These are phyloP conservation scores for Conchocele bisecta DNA, from an alignment of 2,888 invertebrate species.

Conservation along the genomic window DNA sequence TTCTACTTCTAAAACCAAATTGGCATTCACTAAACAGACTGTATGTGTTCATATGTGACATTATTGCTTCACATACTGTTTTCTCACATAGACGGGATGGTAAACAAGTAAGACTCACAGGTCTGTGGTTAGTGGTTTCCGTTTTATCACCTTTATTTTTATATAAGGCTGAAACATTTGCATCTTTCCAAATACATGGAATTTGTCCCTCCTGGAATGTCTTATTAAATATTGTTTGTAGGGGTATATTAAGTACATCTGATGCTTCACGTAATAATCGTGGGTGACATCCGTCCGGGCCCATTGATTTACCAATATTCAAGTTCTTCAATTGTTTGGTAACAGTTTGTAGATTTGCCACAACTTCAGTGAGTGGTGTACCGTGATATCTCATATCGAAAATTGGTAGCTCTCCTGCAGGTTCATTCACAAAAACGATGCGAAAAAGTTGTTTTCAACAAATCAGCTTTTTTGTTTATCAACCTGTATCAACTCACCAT, in stretches of 20 bases:
- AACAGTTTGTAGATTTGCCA: neutral
- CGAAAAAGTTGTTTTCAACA: slow-evolving; percentile 7
- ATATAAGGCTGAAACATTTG: slow-evolving; percentile 3
- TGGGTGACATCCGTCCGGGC: slow-evolving; percentile 14
- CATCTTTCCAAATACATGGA: slow-evolving; percentile 8
- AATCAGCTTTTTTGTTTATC: slow-evolving; percentile 10
- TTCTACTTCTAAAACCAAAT: slow-evolving; percentile 13
- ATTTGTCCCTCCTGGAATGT: neutral
- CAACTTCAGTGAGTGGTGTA: neutral
- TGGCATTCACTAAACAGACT: slow-evolving; percentile 14
- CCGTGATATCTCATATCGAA: slow-evolving; percentile 13
- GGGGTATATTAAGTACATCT: neutral
- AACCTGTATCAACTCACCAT: neutral
- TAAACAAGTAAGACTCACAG: neutral
- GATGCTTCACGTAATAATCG: slow-evolving; percentile 6
- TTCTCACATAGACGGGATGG: neutral
- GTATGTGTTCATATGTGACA: slow-evolving; percentile 6
- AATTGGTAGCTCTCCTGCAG: slow-evolving; percentile 11
- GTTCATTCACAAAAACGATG: slow-evolving; percentile 11
- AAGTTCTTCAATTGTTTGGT: slow-evolving; percentile 2
- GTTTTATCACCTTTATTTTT: slow-evolving; percentile 8
- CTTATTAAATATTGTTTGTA: neutral
- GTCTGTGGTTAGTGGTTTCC: slow-evolving; percentile 3
- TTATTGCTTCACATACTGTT: neutral
- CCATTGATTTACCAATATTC: slow-evolving; percentile 12